Percentiles rank a stretch among this genome's conserved stretches.
Evolutionary conservation across 2,888 invertebrate genomes (phyloP).

Genomic region (Tenthredo scrophulariae): DNA sequence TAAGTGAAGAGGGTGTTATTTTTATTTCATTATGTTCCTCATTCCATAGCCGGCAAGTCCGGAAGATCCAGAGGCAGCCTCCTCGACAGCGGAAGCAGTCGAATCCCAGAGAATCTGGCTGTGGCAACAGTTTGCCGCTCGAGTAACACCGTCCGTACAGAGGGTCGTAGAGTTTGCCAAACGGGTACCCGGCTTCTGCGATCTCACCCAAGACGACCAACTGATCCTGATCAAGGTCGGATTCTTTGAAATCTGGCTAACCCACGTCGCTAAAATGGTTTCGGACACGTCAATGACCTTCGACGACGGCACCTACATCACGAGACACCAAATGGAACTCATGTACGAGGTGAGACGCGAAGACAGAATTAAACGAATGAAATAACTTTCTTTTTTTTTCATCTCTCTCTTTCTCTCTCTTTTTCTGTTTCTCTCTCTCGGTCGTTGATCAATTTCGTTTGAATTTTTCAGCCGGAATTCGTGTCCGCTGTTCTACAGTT

Average conservation of each 20-base stretch:
- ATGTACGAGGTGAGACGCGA: constrained; percentile 91
- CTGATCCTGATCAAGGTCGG: constrained; percentile 97
- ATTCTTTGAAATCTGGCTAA: constrained; percentile 98
- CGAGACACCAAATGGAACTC: constrained; percentile 89
- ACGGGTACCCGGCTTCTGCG: constrained; percentile 94
- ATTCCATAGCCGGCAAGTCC: constrained; percentile 74
- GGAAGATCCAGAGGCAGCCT: constrained; percentile 80
- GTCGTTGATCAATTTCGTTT: constrained; percentile 50
- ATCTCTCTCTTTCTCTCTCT: not conserved
- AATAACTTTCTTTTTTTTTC: not conserved
- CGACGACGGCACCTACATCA: constrained; percentile 93
- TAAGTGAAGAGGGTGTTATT: not conserved
- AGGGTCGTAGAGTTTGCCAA: constrained; percentile 98
- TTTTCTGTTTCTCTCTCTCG: not conserved
- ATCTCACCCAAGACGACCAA: constrained; percentile 96
- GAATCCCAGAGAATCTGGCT: constrained; percentile 90
- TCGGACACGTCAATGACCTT: constrained; percentile 90
- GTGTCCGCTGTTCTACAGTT: constrained; percentile 91
- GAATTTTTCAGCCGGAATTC: constrained; percentile 87
- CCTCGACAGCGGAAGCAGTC: constrained; percentile 83
- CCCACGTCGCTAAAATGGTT: constrained; percentile 90
- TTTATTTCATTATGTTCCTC: not conserved
- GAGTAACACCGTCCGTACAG: constrained; percentile 94
- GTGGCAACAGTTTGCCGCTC: constrained; percentile 93
- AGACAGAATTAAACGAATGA: not conserved